A percentile compares a stretch with the other conserved stretches of the same genome.
phyloP scores from a whole-genome alignment of 2,888 invertebrate species.

The Escarpia spicata region DNA sequence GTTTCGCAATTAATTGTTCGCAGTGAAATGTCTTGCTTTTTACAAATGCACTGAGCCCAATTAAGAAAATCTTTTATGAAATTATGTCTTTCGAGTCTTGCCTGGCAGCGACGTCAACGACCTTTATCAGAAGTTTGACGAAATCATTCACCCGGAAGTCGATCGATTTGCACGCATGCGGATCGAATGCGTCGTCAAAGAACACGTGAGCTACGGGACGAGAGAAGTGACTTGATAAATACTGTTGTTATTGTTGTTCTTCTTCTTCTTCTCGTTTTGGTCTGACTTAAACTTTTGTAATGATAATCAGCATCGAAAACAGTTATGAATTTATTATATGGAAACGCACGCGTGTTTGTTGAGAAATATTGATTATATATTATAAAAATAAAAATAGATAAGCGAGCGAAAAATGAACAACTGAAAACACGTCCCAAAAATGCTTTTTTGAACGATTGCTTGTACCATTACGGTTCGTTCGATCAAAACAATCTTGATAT shows the following conservation, averaged over 20 bases:
- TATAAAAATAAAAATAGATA: neutral
- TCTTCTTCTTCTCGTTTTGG: neutral
- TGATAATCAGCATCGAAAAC: neutral
- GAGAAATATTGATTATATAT: neutral
- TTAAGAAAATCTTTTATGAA: conserved; percentile 57
- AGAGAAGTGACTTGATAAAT: neutral
- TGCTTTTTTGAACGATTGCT: too few species aligned
- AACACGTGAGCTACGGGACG: conserved; percentile 77
- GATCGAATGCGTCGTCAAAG: conserved; percentile 85
- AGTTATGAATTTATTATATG: too few species aligned
- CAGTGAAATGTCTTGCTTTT: too few species aligned
- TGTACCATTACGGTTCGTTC: too few species aligned
- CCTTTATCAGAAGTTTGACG: conserved; percentile 88
- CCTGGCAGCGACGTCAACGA: conserved; percentile 93
- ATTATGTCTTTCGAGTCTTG: neutral
- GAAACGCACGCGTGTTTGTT: neutral
- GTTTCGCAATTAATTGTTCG: too few species aligned
- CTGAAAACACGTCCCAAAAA: too few species aligned
- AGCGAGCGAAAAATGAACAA: too few species aligned
- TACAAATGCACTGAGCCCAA: conserved; percentile 1
- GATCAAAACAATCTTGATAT: too few species aligned
- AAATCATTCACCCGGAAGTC: conserved; percentile 92
- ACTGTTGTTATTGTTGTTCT: neutral
- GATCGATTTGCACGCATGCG: conserved; percentile 85
- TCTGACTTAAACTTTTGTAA: neutral